A percentile compares a stretch with the other conserved stretches of the same genome.
Evolutionary conservation across 35 echinoderm and acorn worm genomes (phyloP).

Genomic region (Stichopus chloronotus): DNA sequence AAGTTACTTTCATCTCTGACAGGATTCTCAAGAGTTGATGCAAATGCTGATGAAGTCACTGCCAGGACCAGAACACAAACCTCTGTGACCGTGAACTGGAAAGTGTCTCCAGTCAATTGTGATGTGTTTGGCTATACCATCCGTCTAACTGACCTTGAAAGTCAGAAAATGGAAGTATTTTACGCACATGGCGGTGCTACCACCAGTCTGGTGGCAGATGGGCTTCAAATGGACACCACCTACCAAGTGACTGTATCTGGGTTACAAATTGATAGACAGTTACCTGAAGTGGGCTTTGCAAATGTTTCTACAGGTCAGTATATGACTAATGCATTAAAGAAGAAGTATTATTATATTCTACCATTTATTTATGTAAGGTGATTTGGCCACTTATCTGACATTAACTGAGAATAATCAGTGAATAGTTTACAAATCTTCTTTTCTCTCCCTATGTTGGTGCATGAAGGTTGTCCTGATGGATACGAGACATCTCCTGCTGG

Average conservation of each 20-base stretch:
- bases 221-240: not conserved
- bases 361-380: not conserved
- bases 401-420: too few relatives aligned
- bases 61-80: conserved; percentile 34
- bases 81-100: conserved; percentile 60
- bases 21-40: conserved; percentile 74
- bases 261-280: conserved; percentile 55
- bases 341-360: not conserved
- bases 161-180: not conserved
- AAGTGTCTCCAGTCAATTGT: conserved; percentile 30
- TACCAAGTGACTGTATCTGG: conserved; percentile 57
- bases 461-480: conserved; percentile 55
- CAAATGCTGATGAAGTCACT: conserved; percentile 62
- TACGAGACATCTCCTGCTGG: conserved; percentile 41
- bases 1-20: not conserved
- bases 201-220: conserved; percentile 11
- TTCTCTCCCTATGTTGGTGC: not conserved
- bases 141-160: conserved; percentile 27
- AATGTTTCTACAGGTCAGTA: conserved; percentile 64
- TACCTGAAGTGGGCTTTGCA: conserved; percentile 54
- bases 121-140: conserved; percentile 35
- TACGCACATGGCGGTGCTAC: conserved; percentile 66
- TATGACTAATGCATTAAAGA: not conserved
- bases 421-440: not conserved
- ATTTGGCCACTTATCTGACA: too few relatives aligned